Base-by-base conservation (phyloP, 2,888 invertebrate species). In the Drosophila robusta region DNA sequence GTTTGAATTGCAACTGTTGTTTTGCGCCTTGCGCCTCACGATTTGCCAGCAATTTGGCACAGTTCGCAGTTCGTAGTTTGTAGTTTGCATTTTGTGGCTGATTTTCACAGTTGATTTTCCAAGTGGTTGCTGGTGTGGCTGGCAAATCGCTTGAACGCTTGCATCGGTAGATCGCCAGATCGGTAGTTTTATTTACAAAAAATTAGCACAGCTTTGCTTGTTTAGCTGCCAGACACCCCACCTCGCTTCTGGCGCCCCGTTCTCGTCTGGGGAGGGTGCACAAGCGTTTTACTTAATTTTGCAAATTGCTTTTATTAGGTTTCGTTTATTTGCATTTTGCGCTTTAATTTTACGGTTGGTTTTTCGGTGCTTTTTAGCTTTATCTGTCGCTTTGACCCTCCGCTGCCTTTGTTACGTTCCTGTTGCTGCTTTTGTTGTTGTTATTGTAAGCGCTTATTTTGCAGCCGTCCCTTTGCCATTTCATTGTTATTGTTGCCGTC, bases 1-100 rank as follows among this genome's bases (percentile, higher is more conserved):
- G 84, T 74, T 77, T 79, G 64, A 81, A 88, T 89, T 90, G 90
- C 90, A 90, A 90, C 89, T 90, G 90, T 90, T 90, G 86, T 88
- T 90, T 75, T 82, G 89, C 76, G 87, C 75, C 75, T 80, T 85
- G 82, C 75, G 79, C 86, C 82, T 82, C 82, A 82, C 82, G 82
- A 82, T 87, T 74, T 88, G 65, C 70, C 52, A 74, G 87, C 75
- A 84, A 84, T 89, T 89, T 89, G 89, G 69, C 75, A 80, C 81
- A 68, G 87, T 78, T 85, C 75, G 68, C 18, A 16, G 55, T n/a
- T 62, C 36, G 45, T 54, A 51, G 54, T 36, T 61, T 34, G n/a
- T 14, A 38, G 62, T 64, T 58, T 42, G 44, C 39, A 38, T 47
- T 51, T 52, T 38, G 64, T 67, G 63, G 62, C 66, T 54, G 70